These are phyloP conservation scores for Phenganax subtilis DNA, from an alignment of 92 coral and sea anemone genomes.

Conservation along the genomic window DNA sequence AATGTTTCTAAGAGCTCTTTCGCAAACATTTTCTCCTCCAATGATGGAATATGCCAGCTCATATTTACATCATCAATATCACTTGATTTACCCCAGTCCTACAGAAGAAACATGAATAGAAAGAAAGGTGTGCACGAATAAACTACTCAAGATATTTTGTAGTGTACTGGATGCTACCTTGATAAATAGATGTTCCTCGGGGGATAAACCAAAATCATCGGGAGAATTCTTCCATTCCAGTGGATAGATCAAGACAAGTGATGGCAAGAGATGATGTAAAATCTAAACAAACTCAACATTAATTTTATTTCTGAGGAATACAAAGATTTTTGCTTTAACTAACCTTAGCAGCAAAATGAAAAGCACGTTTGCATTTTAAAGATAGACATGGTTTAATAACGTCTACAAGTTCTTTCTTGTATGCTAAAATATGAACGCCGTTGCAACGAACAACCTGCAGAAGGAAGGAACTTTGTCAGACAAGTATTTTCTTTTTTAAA, in stretches of 20 bases:
- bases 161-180: slow-evolving; percentile 50
- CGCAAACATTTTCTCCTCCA: slow-evolving; percentile 71
- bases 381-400: slow-evolving; percentile 61
- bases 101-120: background rate
- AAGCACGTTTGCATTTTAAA: slow-evolving; percentile 87
- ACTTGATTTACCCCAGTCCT: slow-evolving; percentile 97
- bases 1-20: slow-evolving; percentile 79
- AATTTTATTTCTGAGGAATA: background rate
- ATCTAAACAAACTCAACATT: slow-evolving; percentile 46
- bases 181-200: slow-evolving; percentile 82
- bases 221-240: slow-evolving; percentile 84
- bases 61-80: slow-evolving; percentile 64
- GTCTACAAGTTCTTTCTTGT: slow-evolving; percentile 63
- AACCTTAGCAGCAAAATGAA: slow-evolving; percentile 81
- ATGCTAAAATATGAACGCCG: slow-evolving; percentile 56
- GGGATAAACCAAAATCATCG: slow-evolving; percentile 73
- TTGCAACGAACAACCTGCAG: slow-evolving; percentile 85
- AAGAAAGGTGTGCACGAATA: too few relatives aligned
- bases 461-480: background rate
- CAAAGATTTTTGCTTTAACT: background rate
- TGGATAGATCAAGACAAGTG: slow-evolving; percentile 80
- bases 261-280: slow-evolving; percentile 73
- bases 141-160: too few relatives aligned
- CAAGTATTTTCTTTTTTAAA: background rate
- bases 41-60: slow-evolving; percentile 86